Conservation (phyloP, 2,888 invertebrate genomes). For the Zaprionus obscuricornis region DNA sequence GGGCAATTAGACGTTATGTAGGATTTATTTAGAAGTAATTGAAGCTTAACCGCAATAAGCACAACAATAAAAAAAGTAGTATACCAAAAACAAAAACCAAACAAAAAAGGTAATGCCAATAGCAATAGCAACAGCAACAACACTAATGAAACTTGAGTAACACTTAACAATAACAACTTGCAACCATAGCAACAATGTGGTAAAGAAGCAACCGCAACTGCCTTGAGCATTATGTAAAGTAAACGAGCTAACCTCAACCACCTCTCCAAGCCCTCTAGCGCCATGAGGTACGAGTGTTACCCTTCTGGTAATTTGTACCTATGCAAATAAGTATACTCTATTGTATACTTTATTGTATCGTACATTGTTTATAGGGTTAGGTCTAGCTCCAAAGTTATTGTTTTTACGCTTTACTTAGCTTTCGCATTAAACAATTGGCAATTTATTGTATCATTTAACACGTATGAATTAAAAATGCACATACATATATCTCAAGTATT, state of each 20-base stretch:
- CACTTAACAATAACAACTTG: conserved; percentile 57
- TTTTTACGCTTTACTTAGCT: conserved; percentile 44
- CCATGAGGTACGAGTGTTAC: neutral
- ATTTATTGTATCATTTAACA: conserved; percentile 38
- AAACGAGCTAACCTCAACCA: conserved; percentile 48
- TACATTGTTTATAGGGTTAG: conserved; percentile 30
- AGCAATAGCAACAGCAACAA: conserved; percentile 38
- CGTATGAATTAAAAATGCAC: conserved; percentile 33
- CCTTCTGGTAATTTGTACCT: conserved; percentile 36
- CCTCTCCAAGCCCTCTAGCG: neutral
- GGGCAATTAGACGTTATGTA: conserved; percentile 72
- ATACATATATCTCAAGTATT: too few species aligned
- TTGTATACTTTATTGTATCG: neutral
- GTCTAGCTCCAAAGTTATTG: conserved; percentile 36
- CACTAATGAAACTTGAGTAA: conserved; percentile 57
- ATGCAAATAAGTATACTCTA: conserved; percentile 55
- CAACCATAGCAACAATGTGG: conserved; percentile 46
- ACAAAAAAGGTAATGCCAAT: conserved; percentile 5
- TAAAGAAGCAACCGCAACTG: conserved; percentile 70
- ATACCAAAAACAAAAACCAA: conserved; percentile 8
- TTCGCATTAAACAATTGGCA: conserved; percentile 35
- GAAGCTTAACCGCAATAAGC: conserved; percentile 67
- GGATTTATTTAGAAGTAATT: conserved; percentile 75
- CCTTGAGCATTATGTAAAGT: conserved; percentile 72
- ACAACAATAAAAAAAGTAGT: too few species aligned